Evolutionary conservation across 2,113 vertebrate species (phyloP).

Genomic region (Pollachius pollachius): DNA sequence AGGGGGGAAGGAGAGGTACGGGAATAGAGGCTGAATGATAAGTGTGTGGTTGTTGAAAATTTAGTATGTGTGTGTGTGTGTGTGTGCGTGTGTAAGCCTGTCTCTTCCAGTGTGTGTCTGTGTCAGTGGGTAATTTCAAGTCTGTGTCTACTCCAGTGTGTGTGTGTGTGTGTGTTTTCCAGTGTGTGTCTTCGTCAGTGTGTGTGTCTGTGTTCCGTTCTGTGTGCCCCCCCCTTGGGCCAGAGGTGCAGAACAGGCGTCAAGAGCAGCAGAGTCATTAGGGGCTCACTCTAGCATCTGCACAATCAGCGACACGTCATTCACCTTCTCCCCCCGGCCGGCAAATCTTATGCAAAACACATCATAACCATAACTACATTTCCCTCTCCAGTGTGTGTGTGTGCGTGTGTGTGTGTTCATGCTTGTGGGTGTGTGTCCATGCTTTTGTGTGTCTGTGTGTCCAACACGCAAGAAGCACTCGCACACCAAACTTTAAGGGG

Average conservation of each 20-base stretch:
- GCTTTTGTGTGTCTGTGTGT: too few relatives aligned
- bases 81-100: constrained; percentile 7
- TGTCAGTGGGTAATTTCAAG: constrained; percentile 5
- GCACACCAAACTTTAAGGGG: too few relatives aligned
- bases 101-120: constrained; percentile 1
- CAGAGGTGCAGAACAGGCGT: constrained; percentile 19
- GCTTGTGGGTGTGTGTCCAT: too few relatives aligned
- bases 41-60: too few relatives aligned
- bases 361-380: neutral
- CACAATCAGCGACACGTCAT: constrained; percentile 42
- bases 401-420: too few relatives aligned
- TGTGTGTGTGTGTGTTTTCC: neutral
- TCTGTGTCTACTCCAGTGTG: constrained; percentile 15
- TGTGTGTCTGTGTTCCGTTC: neutral
- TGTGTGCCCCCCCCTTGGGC: neutral
- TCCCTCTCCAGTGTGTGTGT: too few relatives aligned
- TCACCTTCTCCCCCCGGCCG: constrained; percentile 27
- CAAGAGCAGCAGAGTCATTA: too few relatives aligned
- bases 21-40: too few relatives aligned
- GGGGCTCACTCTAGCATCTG: constrained; percentile 52
- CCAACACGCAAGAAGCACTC: too few relatives aligned
- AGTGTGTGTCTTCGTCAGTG: constrained; percentile 18
- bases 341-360: neutral
- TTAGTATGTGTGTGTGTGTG: neutral
- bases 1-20: neutral